phyloP scores from a whole-genome alignment of 2,113 vertebrate genomes.

The Phoxinus phoxinus region DNA sequence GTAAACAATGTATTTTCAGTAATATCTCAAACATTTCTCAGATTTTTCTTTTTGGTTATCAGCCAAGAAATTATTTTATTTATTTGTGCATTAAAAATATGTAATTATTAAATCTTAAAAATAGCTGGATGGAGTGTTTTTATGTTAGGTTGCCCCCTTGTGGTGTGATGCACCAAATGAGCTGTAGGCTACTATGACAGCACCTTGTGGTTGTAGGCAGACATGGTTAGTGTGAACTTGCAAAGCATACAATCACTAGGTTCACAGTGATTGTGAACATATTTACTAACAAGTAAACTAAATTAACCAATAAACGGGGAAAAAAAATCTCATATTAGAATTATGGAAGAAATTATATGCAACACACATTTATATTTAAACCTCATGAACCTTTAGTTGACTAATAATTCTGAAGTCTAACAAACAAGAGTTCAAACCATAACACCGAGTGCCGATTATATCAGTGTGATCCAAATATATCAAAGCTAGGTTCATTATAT shows the following conservation, averaged over 20 bases:
- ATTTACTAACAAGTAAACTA: too few species aligned
- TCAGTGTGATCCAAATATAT: too few species aligned
- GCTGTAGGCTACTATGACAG: not conserved
- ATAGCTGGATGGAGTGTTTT: not conserved
- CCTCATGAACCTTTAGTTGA: too few species aligned
- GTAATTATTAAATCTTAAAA: not conserved
- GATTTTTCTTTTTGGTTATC: not conserved
- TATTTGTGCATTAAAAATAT: not conserved
- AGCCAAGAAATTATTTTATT: not conserved
- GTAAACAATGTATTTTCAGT: not conserved
- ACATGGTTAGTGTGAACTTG: not conserved
- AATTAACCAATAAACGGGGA: too few species aligned
- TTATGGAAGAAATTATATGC: too few species aligned
- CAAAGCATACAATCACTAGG: not conserved
- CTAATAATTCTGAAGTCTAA: too few species aligned
- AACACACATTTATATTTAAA: too few species aligned
- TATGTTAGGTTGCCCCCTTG: not conserved
- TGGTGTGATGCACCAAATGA: not conserved
- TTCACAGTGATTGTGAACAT: too few species aligned
- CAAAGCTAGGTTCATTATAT: too few species aligned
- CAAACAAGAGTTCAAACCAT: too few species aligned
- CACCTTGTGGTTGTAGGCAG: constrained; percentile 2
- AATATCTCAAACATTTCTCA: not conserved
- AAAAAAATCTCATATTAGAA: too few species aligned
- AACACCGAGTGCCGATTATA: too few species aligned